Base-by-base conservation (phyloP, 2,888 invertebrate genomes). In the Agonopterix heracliana region DNA sequence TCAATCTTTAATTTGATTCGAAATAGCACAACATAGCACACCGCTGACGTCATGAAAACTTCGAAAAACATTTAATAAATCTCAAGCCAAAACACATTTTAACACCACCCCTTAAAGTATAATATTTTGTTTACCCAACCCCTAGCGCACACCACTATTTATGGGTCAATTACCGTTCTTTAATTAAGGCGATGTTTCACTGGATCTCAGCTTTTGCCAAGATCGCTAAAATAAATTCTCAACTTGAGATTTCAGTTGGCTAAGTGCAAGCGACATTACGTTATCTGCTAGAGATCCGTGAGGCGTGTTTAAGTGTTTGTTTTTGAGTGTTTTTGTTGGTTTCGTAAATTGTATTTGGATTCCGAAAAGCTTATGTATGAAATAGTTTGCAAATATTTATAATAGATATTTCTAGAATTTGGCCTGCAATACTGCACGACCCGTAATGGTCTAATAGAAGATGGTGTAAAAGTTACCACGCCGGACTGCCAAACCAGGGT, bases 151-250 rank as follows among this genome's bases (percentile, higher is more conserved):
- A 58, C 57, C 54, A 66, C 69, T 74, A 74, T 74, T 74, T 74
- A 74, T 74, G 66, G 68, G 71, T 69, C 72, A 73, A 74, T 74
- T 74, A 74, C 73, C 74, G 71, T 56, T 63, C 63, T 60, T 65
- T 74, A 74, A 74, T 74, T 74, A 74, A 75, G 69, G 65, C 71
- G 57, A 69, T 75, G 63, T 68, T 64, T 75, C 73, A 56, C 61
- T 52, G 64, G 72, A 72, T 74, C 71, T 61, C 66, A 63, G 69
- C 70, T 68, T 67, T 66, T 71, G 73, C 71, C 69, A 68, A 71
- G 68, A 69, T 67, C 70, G 72, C 68, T 66, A 57, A 66, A 66
- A 71, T 73, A 73, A 71, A 71, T 73, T 74, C 68, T 58, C 44
- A 71, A 70, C 61, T 68, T 57, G 57, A 71, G 71, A 70, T 72